phyloP scores from a whole-genome alignment of 1,140 invertebrate species.

The Drosophila kanapiae region DNA sequence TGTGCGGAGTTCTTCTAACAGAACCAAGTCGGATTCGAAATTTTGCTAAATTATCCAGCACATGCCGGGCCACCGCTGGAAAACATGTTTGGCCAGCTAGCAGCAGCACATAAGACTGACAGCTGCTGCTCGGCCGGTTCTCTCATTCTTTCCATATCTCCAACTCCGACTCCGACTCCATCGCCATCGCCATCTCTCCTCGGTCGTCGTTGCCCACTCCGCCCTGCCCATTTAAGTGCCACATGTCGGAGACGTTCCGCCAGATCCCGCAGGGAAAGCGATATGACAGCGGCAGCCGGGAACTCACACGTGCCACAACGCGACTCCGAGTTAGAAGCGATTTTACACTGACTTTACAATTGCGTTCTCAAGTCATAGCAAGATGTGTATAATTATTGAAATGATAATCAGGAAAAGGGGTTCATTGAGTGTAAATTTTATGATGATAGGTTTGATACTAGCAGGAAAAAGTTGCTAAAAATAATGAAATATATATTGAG shows the following conservation, averaged over 20 bases:
- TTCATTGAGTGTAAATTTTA: not conserved
- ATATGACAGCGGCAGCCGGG: slow-evolving; percentile 56
- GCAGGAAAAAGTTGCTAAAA: not conserved
- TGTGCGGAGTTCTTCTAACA: slow-evolving; percentile 34
- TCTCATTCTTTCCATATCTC: slow-evolving; percentile 16
- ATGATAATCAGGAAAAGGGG: not conserved
- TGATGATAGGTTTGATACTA: not conserved
- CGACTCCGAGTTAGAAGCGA: slow-evolving; percentile 44
- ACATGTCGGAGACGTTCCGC: slow-evolving; percentile 58
- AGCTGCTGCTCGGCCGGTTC: slow-evolving; percentile 59
- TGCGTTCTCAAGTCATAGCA: not conserved
- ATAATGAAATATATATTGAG: not conserved
- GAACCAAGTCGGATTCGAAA: slow-evolving; percentile 46
- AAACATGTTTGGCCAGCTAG: slow-evolving; percentile 68
- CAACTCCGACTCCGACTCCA: slow-evolving; percentile 1
- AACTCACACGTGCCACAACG: slow-evolving; percentile 54
- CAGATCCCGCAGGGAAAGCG: slow-evolving; percentile 46
- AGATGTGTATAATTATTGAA: not conserved
- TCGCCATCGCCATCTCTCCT: not conserved
- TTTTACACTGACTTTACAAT: slow-evolving; percentile 61
- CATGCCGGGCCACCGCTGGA: slow-evolving; percentile 22
- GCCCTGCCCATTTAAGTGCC: slow-evolving; percentile 72
- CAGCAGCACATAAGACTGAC: slow-evolving; percentile 61
- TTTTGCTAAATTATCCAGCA: slow-evolving; percentile 61
- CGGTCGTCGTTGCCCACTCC: not conserved